Conservation (phyloP, 2,888 invertebrate species). For the Athalia cordata region DNA sequence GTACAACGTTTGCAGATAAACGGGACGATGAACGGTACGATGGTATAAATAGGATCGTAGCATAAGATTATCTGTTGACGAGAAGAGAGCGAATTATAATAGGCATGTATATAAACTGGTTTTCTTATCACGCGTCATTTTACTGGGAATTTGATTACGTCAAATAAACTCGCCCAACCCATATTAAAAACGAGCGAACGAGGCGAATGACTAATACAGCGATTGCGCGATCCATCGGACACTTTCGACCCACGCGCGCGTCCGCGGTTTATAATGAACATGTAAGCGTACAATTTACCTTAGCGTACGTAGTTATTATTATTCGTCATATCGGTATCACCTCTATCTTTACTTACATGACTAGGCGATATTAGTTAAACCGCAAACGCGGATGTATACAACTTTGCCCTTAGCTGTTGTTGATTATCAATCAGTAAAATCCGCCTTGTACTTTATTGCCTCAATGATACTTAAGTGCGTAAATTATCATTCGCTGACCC, state of each 20-base stretch:
- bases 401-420: conserved; percentile 31
- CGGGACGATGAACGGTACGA: not conserved
- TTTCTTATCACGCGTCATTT: conserved; percentile 68
- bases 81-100: not conserved
- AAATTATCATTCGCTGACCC: too few relatives aligned
- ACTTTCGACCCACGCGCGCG: conserved; percentile 67
- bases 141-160: conserved; percentile 68
- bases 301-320: conserved; percentile 4
- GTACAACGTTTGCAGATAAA: conserved; percentile 7
- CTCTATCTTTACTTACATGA: conserved; percentile 37
- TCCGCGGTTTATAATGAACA: conserved; percentile 21
- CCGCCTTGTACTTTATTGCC: too few relatives aligned
- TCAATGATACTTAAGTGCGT: too few relatives aligned
- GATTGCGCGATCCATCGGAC: conserved; percentile 64
- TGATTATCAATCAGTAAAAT: not conserved
- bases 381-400: not conserved
- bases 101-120: conserved; percentile 26
- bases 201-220: conserved; percentile 63
- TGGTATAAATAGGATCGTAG: not conserved
- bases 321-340: conserved; percentile 44
- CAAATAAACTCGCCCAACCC: conserved; percentile 67
- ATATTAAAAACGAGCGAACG: conserved; percentile 66
- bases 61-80: not conserved
- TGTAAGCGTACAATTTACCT: conserved; percentile 19
- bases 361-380: conserved; percentile 3